Percentiles rank a stretch among this genome's conserved stretches.
phyloP scores from a whole-genome alignment of 2,797 vertebrate species.

The Heliangelus exortis region DNA sequence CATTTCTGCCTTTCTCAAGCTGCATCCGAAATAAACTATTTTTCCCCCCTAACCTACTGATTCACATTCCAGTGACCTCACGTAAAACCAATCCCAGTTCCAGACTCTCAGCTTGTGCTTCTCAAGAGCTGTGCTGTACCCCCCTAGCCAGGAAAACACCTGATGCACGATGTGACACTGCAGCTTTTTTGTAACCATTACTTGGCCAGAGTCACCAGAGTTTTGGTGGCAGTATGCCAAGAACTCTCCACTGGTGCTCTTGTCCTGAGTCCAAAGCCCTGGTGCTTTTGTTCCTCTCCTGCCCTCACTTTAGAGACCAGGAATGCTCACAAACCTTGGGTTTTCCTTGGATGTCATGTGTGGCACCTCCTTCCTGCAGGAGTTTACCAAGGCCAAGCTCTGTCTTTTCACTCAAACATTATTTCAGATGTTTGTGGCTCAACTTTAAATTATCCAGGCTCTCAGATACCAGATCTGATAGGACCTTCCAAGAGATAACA shows the following conservation, averaged over 20 bases:
- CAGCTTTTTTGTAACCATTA: neutral
- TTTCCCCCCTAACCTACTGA: fast-evolving
- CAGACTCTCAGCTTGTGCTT: neutral
- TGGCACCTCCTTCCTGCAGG: neutral
- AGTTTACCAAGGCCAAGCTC: neutral
- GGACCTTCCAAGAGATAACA: neutral
- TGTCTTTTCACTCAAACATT: neutral
- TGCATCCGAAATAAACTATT: neutral
- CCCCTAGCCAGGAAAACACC: fast-evolving
- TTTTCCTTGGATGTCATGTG: neutral
- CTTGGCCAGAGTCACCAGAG: neutral
- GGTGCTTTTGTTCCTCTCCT: neutral
- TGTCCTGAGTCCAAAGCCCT: neutral
- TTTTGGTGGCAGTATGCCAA: neutral
- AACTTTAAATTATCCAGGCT: neutral
- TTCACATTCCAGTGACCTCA: neutral
- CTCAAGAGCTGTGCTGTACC: neutral
- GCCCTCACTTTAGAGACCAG: neutral
- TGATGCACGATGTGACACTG: fast-evolving
- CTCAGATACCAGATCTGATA: neutral
- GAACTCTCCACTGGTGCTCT: fast-evolving
- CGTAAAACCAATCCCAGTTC: neutral
- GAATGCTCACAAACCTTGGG: fast-evolving
- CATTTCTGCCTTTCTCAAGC: neutral
- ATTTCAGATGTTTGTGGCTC: neutral